Evolutionary conservation across 37 sponge, comb jelly and placozoan species (phyloP), one percentile per base, ranked within the genome.

Genomic region (Beroe forskalii): DNA sequence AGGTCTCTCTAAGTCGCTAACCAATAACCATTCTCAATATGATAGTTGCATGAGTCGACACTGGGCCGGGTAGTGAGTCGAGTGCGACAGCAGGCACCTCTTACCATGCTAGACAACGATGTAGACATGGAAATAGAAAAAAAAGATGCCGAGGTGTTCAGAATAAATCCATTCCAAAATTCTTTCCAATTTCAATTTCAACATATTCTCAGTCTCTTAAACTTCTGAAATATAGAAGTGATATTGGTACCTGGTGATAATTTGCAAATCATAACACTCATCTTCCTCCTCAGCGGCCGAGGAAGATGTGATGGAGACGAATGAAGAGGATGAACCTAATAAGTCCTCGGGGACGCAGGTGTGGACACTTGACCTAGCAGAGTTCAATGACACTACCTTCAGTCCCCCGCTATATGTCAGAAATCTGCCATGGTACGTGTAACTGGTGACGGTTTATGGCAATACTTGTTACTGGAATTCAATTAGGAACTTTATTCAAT

Each of bases 361-460:
- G 27, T 90, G 90, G 63, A 63, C 67, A 2, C 41, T 62, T 39
- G 90, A 62, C 41, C 32, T 95, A 38, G 19, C 76, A 0, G 62
- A 40, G 62, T 62, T 62, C 17, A 62, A 43, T 2, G 93, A 76
- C 0, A 83, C 94, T 36, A 33, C 36, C 8, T 67, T 94, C 62
- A 94, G 94, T 90, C 61, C 80, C 32, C 92, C 94, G 20, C 76
- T 92, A 9, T 94, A 67, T 61, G 92, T 96, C 41, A 75, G 97
- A 89, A 93, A 94, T 44, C 66, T 96, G 62, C 97, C 97, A 60
- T 96, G 97, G 97, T 96, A 90, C 55, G 55, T 48, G 55, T 48
- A n/a, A n/a, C n/a, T n/a, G 0, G 76, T 67, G 60, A 55, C 17
- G 60, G 17, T 55, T 17, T 55, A 55, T 9, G 60, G 60, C 9